phyloP scores from a whole-genome alignment of 2,113 vertebrate genomes.

The Physeter macrocephalus region DNA sequence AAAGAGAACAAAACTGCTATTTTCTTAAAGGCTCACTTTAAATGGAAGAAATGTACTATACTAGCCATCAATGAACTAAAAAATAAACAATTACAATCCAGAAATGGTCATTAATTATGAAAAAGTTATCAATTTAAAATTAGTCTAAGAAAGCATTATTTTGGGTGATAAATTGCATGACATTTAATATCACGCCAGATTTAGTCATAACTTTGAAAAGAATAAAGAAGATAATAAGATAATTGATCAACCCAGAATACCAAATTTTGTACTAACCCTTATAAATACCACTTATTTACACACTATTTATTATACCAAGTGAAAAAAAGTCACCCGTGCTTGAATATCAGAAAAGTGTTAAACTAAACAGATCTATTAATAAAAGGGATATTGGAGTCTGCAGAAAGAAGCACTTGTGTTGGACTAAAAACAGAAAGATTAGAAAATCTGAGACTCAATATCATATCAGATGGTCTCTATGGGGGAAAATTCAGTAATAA shows the following conservation, averaged over 20 bases:
- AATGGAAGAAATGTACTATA: background rate
- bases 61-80: background rate
- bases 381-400: background rate
- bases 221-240: background rate
- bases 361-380: background rate
- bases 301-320: background rate
- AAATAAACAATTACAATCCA: background rate
- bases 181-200: background rate
- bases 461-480: background rate
- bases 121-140: background rate
- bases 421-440: background rate
- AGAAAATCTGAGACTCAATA: background rate
- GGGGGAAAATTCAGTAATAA: background rate
- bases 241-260: background rate
- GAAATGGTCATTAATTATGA: background rate
- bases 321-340: background rate
- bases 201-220: conserved; percentile 2
- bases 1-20: background rate
- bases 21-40: background rate
- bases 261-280: conserved; percentile 22
- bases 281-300: background rate
- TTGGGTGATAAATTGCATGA: background rate
- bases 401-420: background rate
- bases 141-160: background rate
- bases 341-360: background rate